These are phyloP conservation scores for Exephanes ischioxanthus DNA, from an alignment of 2,888 invertebrate genomes.

Conservation along the genomic window DNA sequence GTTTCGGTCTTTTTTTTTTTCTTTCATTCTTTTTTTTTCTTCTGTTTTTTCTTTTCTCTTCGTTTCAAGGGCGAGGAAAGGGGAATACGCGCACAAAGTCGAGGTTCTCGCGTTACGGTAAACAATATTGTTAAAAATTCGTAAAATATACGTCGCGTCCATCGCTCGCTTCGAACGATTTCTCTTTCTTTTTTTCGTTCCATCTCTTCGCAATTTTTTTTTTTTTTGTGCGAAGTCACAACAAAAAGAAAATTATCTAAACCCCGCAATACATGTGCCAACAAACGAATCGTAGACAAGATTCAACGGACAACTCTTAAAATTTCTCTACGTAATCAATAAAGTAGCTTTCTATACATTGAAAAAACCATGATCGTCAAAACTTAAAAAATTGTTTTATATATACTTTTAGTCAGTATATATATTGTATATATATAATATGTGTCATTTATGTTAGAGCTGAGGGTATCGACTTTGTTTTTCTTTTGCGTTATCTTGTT, in stretches of 20 bases:
- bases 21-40: no score
- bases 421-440: slow-evolving; percentile 56
- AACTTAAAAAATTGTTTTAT: slow-evolving; percentile 32
- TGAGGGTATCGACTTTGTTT: slow-evolving; percentile 48
- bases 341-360: slow-evolving; percentile 52
- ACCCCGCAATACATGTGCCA: slow-evolving; percentile 27
- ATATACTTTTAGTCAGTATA: slow-evolving; percentile 61
- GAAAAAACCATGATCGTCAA: slow-evolving; percentile 46
- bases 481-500: slow-evolving; percentile 36
- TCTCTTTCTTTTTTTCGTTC: neutral
- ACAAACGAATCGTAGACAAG: slow-evolving; percentile 33
- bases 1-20: neutral
- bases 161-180: neutral
- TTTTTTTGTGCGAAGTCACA: neutral
- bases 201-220: slow-evolving; percentile 4
- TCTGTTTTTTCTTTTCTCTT: no score
- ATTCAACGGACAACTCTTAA: slow-evolving; percentile 61
- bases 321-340: slow-evolving; percentile 67
- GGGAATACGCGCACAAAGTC: slow-evolving; percentile 50
- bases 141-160: slow-evolving; percentile 28
- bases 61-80: slow-evolving; percentile 33
- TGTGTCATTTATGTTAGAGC: slow-evolving; percentile 53
- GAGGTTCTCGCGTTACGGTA: slow-evolving; percentile 47
- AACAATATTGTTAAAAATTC: slow-evolving; percentile 7
- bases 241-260: neutral